Conservation (phyloP, 2,113 vertebrate species). For the Falcunculus frontatus region DNA sequence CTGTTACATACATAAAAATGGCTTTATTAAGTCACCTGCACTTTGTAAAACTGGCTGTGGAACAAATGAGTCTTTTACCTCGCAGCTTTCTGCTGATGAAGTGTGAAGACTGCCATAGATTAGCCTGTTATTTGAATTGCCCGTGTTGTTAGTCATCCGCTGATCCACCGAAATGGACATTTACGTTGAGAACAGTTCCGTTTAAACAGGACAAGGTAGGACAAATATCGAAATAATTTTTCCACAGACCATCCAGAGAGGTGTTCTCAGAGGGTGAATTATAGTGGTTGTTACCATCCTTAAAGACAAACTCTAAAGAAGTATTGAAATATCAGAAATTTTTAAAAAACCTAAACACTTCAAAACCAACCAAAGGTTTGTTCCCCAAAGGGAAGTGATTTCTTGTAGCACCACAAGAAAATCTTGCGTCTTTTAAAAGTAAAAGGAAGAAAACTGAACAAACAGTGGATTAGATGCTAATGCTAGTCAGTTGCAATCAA, state of each 20-base stretch:
- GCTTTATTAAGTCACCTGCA: not conserved
- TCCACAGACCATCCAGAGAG: not conserved
- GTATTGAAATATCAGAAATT: not conserved
- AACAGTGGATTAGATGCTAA: not conserved
- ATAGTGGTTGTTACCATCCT: not conserved
- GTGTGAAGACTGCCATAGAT: not conserved
- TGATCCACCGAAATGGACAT: not conserved
- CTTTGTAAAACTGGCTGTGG: not conserved
- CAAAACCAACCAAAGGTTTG: not conserved
- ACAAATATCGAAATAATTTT: not conserved
- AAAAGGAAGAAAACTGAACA: rapidly evolving
- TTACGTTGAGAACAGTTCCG: not conserved
- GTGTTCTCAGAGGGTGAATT: not conserved
- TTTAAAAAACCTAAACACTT: rapidly evolving
- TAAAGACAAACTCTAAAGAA: not conserved
- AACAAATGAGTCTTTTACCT: not conserved
- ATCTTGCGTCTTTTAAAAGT: not conserved
- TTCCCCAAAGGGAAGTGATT: not conserved
- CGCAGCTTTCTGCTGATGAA: not conserved
- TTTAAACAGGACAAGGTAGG: not conserved
- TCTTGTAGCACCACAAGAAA: not conserved
- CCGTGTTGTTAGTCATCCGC: not conserved
- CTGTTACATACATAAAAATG: not conserved
- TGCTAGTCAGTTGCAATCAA: not conserved
- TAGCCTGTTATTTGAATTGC: not conserved